Evolutionary conservation across 2,888 invertebrate species (phyloP), one percentile per base, ranked within the genome.

Genomic region (Cantharis lateralis): DNA sequence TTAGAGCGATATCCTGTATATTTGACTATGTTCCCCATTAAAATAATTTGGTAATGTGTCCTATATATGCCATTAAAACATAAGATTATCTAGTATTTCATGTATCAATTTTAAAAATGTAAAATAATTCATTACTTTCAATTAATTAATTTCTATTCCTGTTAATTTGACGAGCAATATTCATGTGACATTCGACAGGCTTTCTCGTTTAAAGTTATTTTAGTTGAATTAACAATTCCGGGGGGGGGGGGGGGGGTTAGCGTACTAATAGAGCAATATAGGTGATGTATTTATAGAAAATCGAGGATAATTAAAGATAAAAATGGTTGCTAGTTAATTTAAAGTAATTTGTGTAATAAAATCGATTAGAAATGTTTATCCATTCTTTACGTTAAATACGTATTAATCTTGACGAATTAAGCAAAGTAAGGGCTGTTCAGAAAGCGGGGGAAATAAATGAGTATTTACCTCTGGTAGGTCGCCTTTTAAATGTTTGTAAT

Each of bases 391-490:
- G 48, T 48, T 48, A 48, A 48, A 48, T 48, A 48, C 48, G 48
- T 24, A 66, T 66, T 66, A 20, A 66, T 66, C 64, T 66, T 20
- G 64, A 66, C 48, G 13, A 48, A 48, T 48, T 48, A 48, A 48
- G 48, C n/a, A 66, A 32, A 68, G 15, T 26, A 68, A 68, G 68
- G 24, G 20, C 32, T 68, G 20, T 68, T 68, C 15, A 28, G 26
- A 20, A 68, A 26, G 15, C 28, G 28, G 28, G 68, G 26, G 15
- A 76, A 63, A 78, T 71, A 72, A 78, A 76, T 78, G 76, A 69
- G 66, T 72, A 76, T 78, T 76, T 78, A 78, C 78, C 78, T 78
- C 71, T n/a, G 76, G 63, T 68, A 78, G 68, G 74, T 78, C 69
- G 28, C 74, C 72, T 71, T 75, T 78, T 78, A 74, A 78, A 71